These are phyloP conservation scores for Ferdinandea cuprea DNA, from an alignment of 2,888 invertebrate genomes.

Conservation along the genomic window DNA sequence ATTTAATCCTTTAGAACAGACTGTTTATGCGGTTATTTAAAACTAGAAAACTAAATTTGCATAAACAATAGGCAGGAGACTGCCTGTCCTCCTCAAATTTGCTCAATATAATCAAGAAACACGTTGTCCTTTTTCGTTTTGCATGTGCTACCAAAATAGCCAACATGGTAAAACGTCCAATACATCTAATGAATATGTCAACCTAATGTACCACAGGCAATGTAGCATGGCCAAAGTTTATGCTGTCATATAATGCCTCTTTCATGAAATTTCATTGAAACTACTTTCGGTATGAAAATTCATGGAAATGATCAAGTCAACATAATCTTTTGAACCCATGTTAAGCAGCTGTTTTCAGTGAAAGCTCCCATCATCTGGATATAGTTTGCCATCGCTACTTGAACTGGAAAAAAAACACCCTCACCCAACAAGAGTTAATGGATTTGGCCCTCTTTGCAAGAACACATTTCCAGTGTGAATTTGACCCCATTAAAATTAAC, in stretches of 20 bases:
- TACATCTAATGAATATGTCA: slow-evolving; percentile 20
- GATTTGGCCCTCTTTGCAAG: slow-evolving; percentile 2
- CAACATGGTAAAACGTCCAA: neutral
- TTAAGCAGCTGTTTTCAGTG: slow-evolving; percentile 48
- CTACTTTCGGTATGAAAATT: slow-evolving; percentile 22
- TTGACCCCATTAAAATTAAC: slow-evolving; percentile 54
- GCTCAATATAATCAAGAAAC: no score
- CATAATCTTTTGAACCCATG: slow-evolving; percentile 42
- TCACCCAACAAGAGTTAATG: neutral
- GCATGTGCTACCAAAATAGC: neutral
- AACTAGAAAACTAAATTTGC: no score
- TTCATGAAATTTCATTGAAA: slow-evolving; percentile 25
- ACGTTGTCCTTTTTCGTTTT: neutral
- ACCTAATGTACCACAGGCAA: slow-evolving; percentile 13
- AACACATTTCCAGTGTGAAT: slow-evolving; percentile 28
- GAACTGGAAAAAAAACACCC: neutral
- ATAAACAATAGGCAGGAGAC: no score
- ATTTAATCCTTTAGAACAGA: no score
- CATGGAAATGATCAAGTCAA: slow-evolving; percentile 36
- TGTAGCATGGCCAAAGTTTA: slow-evolving; percentile 12
- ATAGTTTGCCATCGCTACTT: slow-evolving; percentile 13
- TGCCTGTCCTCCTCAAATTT: no score
- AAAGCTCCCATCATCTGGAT: slow-evolving; percentile 16
- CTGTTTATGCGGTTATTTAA: no score
- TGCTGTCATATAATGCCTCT: neutral